Conservation (phyloP, 2,797 vertebrate genomes). For the Argya squamiceps region DNA sequence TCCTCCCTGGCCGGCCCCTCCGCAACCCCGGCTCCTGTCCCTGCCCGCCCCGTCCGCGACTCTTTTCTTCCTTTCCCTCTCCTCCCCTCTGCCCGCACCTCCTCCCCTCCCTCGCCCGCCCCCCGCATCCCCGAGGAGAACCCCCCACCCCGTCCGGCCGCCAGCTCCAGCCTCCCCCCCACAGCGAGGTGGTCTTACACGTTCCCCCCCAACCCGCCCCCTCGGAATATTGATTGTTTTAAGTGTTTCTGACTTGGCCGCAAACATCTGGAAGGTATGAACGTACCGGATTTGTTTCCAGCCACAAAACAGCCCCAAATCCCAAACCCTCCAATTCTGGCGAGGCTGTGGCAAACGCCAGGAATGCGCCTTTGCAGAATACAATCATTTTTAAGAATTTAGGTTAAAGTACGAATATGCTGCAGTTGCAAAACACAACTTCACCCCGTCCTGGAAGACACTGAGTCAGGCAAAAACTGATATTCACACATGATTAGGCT, state of each 20-base stretch:
- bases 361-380: constrained; percentile 1
- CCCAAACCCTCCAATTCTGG: neutral
- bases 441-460: neutral
- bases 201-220: no score
- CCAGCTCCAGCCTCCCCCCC: no score
- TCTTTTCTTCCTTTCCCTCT: no score
- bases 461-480: neutral
- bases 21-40: no score
- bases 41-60: no score
- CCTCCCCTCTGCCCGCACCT: no score
- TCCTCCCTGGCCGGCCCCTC: no score
- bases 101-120: no score
- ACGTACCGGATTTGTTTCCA: constrained; percentile 29
- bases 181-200: no score
- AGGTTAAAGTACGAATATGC: neutral
- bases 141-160: no score
- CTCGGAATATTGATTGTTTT: neutral
- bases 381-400: neutral
- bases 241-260: neutral
- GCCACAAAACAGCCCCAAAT: constrained; percentile 6
- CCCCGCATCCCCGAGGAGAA: no score
- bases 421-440: neutral
- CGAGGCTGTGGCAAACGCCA: neutral
- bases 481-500: neutral
- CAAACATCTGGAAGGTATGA: constrained; percentile 52